phyloP scores from a whole-genome alignment of 2,888 invertebrate species.

The Phortica magna region DNA sequence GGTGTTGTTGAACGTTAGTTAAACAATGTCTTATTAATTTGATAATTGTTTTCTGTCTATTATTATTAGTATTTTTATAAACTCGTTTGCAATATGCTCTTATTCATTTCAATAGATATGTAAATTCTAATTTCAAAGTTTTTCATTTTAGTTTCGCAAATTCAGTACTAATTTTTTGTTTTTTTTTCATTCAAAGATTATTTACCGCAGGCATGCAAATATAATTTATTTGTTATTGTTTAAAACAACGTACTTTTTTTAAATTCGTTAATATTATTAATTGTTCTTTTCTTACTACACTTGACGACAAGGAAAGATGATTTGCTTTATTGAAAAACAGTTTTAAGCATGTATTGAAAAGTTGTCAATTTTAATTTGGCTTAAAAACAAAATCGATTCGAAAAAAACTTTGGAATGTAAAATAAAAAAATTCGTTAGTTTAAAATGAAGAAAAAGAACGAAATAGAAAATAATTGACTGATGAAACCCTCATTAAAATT shows the following conservation, averaged over 20 bases:
- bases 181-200: slow-evolving; percentile 11
- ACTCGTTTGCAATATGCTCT: slow-evolving; percentile 43
- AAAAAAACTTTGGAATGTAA: no score
- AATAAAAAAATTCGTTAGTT: no score
- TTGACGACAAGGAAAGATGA: not conserved
- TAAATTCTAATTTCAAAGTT: slow-evolving; percentile 25
- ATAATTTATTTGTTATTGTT: slow-evolving; percentile 28
- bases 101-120: slow-evolving; percentile 36
- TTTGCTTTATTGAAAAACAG: no score
- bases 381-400: no score
- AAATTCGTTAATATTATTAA: slow-evolving; percentile 32
- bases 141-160: slow-evolving; percentile 2
- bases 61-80: slow-evolving; percentile 42
- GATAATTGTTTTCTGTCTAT: slow-evolving; percentile 47
- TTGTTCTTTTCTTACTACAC: not conserved
- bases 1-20: not conserved
- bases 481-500: not conserved
- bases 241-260: slow-evolving; percentile 39
- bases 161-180: slow-evolving; percentile 24
- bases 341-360: no score
- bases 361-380: no score
- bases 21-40: slow-evolving; percentile 40
- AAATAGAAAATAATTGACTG: not conserved
- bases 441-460: not conserved
- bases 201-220: not conserved